A percentile compares a stretch with the other conserved stretches of the same genome.
Conservation (phyloP, 23 tunicate species). For the Halocynthia roretzi region DNA sequence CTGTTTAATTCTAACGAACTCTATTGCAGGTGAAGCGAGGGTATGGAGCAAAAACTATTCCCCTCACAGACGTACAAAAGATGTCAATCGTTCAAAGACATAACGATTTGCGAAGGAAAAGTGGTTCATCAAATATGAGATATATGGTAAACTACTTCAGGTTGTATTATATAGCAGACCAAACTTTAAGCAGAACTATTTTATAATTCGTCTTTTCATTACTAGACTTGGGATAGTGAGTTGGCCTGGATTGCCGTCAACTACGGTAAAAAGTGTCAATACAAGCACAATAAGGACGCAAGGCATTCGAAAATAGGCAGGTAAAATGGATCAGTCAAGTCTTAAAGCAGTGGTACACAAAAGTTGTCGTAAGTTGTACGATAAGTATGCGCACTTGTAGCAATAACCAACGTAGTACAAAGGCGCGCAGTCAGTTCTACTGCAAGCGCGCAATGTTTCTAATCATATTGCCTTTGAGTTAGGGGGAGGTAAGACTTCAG, state of each 20-base stretch:
- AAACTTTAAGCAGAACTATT: neutral
- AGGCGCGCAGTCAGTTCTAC: too few relatives aligned
- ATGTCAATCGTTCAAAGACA: slow-evolving; percentile 29
- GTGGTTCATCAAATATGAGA: slow-evolving; percentile 53
- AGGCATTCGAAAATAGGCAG: slow-evolving; percentile 32
- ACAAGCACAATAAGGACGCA: slow-evolving; percentile 30
- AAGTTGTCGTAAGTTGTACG: too few relatives aligned
- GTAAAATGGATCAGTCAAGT: neutral
- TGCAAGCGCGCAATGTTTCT: too few relatives aligned
- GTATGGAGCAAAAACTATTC: neutral
- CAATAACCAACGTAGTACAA: too few relatives aligned
- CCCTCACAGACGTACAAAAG: slow-evolving; percentile 16
- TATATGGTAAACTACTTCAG: slow-evolving; percentile 31
- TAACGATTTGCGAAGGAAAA: slow-evolving; percentile 30
- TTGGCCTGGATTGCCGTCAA: slow-evolving; percentile 28
- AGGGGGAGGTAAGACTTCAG: too few relatives aligned
- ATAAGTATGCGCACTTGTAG: too few relatives aligned
- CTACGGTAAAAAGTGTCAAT: slow-evolving; percentile 53
- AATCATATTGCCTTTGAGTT: too few relatives aligned
- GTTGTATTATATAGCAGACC: neutral
- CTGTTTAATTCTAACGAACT: too few relatives aligned
- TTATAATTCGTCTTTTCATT: neutral
- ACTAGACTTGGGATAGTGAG: slow-evolving; percentile 68
- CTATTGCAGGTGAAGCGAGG: too few relatives aligned
- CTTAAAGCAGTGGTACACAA: too few relatives aligned